Percentiles rank a stretch among this genome's conserved stretches.
These are phyloP conservation scores for Hippoglossus hippoglossus DNA, from an alignment of 2,797 vertebrate genomes.

Conservation along the genomic window DNA sequence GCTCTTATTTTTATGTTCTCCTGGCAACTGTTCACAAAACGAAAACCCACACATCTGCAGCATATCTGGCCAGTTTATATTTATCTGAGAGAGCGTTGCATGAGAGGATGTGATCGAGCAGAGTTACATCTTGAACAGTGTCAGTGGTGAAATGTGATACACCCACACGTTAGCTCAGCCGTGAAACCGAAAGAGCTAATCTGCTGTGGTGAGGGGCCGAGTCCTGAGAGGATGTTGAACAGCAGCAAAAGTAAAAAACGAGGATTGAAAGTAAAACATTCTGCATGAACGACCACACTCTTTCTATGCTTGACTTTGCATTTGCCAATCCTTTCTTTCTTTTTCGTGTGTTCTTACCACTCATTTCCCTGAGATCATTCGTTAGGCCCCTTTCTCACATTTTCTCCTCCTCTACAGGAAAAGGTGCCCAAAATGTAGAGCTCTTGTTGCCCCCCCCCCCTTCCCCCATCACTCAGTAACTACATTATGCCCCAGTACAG, in stretches of 20 bases:
- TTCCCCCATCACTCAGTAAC: slow-evolving; percentile 47
- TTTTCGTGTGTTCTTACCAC: slow-evolving; percentile 5
- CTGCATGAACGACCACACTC: slow-evolving; percentile 6
- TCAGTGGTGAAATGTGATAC: slow-evolving; percentile 67
- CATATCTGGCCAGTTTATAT: slow-evolving; percentile 33
- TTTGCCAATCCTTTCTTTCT: not conserved
- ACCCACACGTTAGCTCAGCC: slow-evolving; percentile 52
- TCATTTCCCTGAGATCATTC: slow-evolving; percentile 17
- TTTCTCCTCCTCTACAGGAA: slow-evolving; percentile 20
- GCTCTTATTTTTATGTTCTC: slow-evolving; percentile 12
- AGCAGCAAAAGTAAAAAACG: slow-evolving; percentile 23
- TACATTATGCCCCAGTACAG: slow-evolving; percentile 44
- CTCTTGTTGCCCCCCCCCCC: slow-evolving; percentile 41
- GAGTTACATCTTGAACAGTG: slow-evolving; percentile 59
- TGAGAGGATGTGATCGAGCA: slow-evolving; percentile 56
- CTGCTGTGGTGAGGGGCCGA: slow-evolving; percentile 18
- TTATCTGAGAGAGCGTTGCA: slow-evolving; percentile 38
- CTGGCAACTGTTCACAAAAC: slow-evolving; percentile 20
- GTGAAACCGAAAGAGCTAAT: slow-evolving; percentile 53
- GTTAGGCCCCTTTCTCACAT: slow-evolving; percentile 14
- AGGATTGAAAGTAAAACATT: slow-evolving; percentile 16
- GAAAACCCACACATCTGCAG: slow-evolving; percentile 64
- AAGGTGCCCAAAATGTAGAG: slow-evolving; percentile 39
- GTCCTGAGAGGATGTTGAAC: slow-evolving; percentile 41
- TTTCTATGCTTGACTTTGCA: slow-evolving; percentile 2